phyloP scores from a whole-genome alignment of 2,888 invertebrate species.

The Ectemnius lituratus region DNA sequence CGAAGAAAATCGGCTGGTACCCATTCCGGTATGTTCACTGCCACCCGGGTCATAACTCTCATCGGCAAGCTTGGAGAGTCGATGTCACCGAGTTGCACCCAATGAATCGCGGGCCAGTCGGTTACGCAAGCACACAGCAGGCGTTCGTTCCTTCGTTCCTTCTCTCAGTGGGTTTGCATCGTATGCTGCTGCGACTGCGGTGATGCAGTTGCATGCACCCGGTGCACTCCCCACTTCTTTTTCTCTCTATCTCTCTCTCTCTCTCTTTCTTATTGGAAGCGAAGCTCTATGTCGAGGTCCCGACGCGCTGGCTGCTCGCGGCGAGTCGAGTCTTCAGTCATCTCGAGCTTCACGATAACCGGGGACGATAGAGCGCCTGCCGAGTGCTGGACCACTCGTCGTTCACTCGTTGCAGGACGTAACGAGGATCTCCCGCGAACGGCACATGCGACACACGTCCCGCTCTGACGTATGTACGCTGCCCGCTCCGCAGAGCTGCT shows the following conservation, averaged over 20 bases:
- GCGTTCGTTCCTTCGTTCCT: slow-evolving; percentile 18
- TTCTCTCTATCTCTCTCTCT: no score
- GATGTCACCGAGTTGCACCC: slow-evolving; percentile 18
- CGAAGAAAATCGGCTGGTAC: background rate
- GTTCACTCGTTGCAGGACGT: no score
- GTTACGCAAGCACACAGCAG: slow-evolving; percentile 64
- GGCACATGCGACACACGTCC: slow-evolving; percentile 62
- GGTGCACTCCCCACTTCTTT: slow-evolving; percentile 25
- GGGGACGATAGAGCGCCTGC: background rate
- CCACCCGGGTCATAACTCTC: slow-evolving; percentile 32
- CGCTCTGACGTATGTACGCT: slow-evolving; percentile 27
- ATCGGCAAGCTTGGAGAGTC: slow-evolving; percentile 27
- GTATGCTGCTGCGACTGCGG: slow-evolving; percentile 33
- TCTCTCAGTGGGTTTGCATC: slow-evolving; percentile 35
- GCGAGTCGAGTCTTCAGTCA: slow-evolving; percentile 5
- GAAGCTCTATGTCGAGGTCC: slow-evolving; percentile 21
- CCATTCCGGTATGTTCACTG: background rate
- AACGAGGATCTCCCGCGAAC: slow-evolving; percentile 31
- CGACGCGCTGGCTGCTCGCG: slow-evolving; percentile 4
- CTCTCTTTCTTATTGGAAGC: slow-evolving; percentile 15
- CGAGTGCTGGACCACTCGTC: no score
- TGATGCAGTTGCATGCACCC: slow-evolving; percentile 40
- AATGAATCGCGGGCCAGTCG: slow-evolving; percentile 54
- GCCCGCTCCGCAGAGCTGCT: slow-evolving; percentile 8
- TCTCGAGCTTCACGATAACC: background rate